These are phyloP conservation scores for Leucozona laternaria DNA, from an alignment of 2,888 invertebrate genomes.

Conservation along the genomic window DNA sequence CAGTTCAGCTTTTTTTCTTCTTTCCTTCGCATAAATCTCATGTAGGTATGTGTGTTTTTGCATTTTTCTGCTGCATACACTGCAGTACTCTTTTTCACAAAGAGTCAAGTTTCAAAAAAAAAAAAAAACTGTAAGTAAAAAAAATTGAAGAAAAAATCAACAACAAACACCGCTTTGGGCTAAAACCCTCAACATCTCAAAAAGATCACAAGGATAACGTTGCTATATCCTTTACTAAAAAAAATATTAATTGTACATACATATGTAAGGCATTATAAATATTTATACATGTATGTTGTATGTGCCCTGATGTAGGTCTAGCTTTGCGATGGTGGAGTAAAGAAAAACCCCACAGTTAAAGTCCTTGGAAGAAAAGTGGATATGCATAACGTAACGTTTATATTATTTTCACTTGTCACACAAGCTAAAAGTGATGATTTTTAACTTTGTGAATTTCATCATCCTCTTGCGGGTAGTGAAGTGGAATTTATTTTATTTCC, in stretches of 20 bases:
- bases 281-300: not conserved
- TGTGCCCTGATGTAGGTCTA: not conserved
- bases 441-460: conserved; percentile 66
- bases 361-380: conserved; percentile 32
- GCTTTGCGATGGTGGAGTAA: not conserved
- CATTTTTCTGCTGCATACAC: conserved; percentile 12
- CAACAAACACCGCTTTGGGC: conserved; percentile 15
- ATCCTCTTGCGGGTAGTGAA: conserved; percentile 29
- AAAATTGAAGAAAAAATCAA: not conserved
- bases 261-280: not conserved
- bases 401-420: conserved; percentile 57
- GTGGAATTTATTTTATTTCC: conserved; percentile 54
- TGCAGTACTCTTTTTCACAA: conserved; percentile 11
- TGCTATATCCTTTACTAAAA: conserved; percentile 21
- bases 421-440: conserved; percentile 64
- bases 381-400: conserved; percentile 33
- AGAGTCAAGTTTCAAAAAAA: not conserved
- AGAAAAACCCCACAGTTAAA: conserved; percentile 6
- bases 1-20: not conserved
- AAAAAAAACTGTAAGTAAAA: not conserved
- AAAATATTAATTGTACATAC: conserved; percentile 17
- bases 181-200: conserved; percentile 13
- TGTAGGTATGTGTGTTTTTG: conserved; percentile 3
- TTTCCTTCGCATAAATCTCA: not conserved
- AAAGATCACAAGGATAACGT: conserved; percentile 26